phyloP scores from a whole-genome alignment of 2,797 vertebrate species.

The Oreochromis mossambicus region DNA sequence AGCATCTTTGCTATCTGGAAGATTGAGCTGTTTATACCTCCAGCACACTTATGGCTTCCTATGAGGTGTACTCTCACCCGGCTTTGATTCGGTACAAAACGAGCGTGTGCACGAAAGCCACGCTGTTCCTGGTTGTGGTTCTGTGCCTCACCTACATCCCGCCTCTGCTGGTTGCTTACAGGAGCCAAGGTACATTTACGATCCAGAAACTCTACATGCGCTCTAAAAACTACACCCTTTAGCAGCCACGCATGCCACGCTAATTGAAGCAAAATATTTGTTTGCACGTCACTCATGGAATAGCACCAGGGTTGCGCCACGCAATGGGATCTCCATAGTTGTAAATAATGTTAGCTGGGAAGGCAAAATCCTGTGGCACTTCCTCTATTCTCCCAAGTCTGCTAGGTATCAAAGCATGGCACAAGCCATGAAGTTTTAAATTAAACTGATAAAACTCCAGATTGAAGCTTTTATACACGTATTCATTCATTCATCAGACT shows the following conservation, averaged over 20 bases:
- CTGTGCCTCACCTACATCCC: slow-evolving; percentile 85
- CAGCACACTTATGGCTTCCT: slow-evolving; percentile 76
- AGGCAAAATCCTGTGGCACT: neutral
- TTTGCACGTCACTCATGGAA: neutral
- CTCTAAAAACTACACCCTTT: neutral
- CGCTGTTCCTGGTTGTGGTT: slow-evolving; percentile 77
- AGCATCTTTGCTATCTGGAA: slow-evolving; percentile 13
- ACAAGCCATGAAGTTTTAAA: neutral
- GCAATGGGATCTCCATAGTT: fast-evolving
- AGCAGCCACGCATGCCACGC: neutral
- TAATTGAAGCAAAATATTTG: neutral
- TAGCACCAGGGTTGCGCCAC: neutral
- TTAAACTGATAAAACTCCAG: neutral
- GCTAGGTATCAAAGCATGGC: neutral
- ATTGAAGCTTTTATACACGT: neutral
- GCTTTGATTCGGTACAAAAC: slow-evolving; percentile 80
- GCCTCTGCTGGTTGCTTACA: slow-evolving; percentile 88
- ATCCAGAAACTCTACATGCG: neutral
- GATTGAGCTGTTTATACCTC: neutral
- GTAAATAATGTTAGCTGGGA: neutral
- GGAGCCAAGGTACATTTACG: slow-evolving; percentile 85
- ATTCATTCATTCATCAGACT: neutral
- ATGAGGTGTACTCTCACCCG: slow-evolving; percentile 87
- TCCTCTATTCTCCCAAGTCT: neutral
- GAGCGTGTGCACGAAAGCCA: slow-evolving; percentile 85